Base-by-base conservation (phyloP, 2,113 vertebrate genomes). In the Melanotaenia duboulayi region DNA sequence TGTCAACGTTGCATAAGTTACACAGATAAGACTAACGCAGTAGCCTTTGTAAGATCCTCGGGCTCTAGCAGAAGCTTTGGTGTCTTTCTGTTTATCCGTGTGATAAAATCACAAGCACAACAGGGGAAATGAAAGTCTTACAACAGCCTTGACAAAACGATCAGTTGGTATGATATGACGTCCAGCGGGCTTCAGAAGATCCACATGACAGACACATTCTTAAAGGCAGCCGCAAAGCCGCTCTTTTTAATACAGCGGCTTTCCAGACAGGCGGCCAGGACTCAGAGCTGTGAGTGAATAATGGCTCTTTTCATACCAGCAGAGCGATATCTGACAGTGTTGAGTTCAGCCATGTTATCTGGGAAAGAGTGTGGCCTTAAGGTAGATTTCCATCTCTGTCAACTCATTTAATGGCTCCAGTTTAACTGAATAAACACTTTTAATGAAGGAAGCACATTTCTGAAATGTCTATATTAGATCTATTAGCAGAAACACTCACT, bases 71-170 rank as follows among this genome's bases (percentile, higher is more conserved):
- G 69, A 74, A 65, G 58, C 57, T 71, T 65, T 50, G 54, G 60
- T 83, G 80, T 85, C 61, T 58, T 54, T 73, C 72, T 83, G 81
- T 87, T 86, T 87, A 71, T 82, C 87, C 71, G 64, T 57, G 40
- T 76, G 87, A 89, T 89, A 81, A 82, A 77, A 85, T 89, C 87
- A 76, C 76, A 76, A 62, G 46, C 71, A 51, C 81, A 81, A 59
- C 76, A 83, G 77, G 83, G 86, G 80, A 88, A 89, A 91, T 87
- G 85, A 89, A 87, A 86, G 73, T 66, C 81, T 63, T 19, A 58
- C 74, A 32, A 64, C 68, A 67, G 66, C 49, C 65, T 51, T 23
- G 61, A 84, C 80, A 85, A 82, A 80, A 60, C 49, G 82, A 87
- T 87, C 78, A 23, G 71, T 57, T 68, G 78, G 57, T 54, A 49